Base-by-base conservation (phyloP, 2,888 invertebrate species). In the Lasioglossum marginatum region DNA sequence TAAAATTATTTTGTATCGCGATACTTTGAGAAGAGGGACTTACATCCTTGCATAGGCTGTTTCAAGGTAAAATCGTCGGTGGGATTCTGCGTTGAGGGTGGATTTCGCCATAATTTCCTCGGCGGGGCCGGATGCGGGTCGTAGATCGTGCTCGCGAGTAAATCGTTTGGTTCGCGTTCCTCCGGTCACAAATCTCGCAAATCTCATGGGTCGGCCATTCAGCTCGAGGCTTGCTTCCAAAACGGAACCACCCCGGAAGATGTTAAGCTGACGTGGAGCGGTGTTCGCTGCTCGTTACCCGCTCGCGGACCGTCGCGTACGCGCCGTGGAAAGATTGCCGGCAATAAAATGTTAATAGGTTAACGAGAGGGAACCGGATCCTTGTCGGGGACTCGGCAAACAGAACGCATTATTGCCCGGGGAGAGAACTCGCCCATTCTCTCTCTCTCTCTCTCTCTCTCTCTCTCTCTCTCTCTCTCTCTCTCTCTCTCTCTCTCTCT, bases 311-410 rank as follows among this genome's bases (percentile, higher is more conserved):
- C 71, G 34, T 48, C 60, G 66, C 77, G 79, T 85, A 75, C 74
- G 63, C 70, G 82, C 78, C 75, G 70, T 77, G 77, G 83, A 92
- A 91, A 88, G 90, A 92, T 92, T 91, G 88, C 85, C 77, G 82
- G 91, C 89, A 92, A 92, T 92, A 92, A 92, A 92, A 92, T 92
- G 91, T 92, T 92, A 92, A 92, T 91, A 89, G 89, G 88, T 91
- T 92, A 92, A 92, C 91, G 88, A 92, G 89, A 78, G 73, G 77
- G 73, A 82, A 79, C 76, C 81, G 74, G 84, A 79, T 79, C 73
- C 79, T 45, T 75, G 48, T 37, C 78, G 72, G 72, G 63, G 77
- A 82, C 80, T 76, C 66, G 66, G 60, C 66, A 71, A 87, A 79
- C 73, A 45, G 63, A 40, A 48, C 72, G 72, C 74, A 74, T 82